Conservation (phyloP, 2,797 vertebrate species). For the Diplodus sargus region DNA sequence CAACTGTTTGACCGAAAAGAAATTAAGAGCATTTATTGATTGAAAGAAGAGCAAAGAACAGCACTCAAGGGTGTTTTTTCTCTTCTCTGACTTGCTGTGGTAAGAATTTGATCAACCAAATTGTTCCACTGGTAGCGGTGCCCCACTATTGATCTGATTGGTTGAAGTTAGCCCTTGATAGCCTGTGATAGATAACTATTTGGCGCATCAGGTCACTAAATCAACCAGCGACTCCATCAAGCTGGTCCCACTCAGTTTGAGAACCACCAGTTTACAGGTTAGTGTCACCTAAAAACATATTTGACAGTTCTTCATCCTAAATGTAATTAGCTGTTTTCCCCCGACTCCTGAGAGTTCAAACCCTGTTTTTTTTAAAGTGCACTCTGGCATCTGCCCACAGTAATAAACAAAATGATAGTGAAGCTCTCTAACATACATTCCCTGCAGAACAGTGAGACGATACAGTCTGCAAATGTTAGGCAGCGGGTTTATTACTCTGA, state of each 20-base stretch:
- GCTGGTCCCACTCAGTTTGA: not conserved
- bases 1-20: too few species aligned
- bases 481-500: slow-evolving; percentile 48
- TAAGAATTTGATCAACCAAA: too few species aligned
- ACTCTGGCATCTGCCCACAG: slow-evolving; percentile 20
- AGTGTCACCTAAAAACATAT: not conserved
- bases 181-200: too few species aligned
- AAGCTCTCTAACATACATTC: slow-evolving; percentile 18
- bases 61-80: too few species aligned
- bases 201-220: not conserved
- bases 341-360: not conserved
- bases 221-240: not conserved
- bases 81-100: too few species aligned
- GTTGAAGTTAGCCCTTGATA: too few species aligned
- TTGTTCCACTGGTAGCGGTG: too few species aligned
- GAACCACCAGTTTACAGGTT: not conserved
- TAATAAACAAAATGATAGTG: slow-evolving; percentile 45
- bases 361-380: slow-evolving; percentile 2
- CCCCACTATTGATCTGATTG: too few species aligned
- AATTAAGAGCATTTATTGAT: too few species aligned
- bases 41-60: too few species aligned
- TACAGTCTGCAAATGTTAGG: slow-evolving; percentile 4
- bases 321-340: not conserved
- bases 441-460: slow-evolving; percentile 30
- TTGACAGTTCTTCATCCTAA: not conserved